These are phyloP conservation scores for Poliocrania exsul DNA, from an alignment of 2,797 vertebrate species.

Conservation along the genomic window DNA sequence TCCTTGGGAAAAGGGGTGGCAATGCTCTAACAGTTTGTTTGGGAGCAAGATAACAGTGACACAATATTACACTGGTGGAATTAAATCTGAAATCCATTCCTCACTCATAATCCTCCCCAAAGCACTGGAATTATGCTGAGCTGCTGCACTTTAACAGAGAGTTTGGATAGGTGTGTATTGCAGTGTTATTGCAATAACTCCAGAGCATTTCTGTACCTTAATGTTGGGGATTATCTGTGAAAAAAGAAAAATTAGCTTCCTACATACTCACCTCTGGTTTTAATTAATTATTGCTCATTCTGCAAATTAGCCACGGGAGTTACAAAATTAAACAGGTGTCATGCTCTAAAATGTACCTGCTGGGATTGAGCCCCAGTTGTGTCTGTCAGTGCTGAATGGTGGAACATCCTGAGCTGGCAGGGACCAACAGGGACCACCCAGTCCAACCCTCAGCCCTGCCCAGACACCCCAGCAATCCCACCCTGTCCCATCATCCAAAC, in stretches of 20 bases:
- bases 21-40: background rate
- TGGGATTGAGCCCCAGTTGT: background rate
- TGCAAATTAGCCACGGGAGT: background rate
- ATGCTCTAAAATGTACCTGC: rapidly evolving
- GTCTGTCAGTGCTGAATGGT: background rate
- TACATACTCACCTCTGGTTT: background rate
- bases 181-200: background rate
- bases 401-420: background rate
- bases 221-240: background rate
- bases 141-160: background rate
- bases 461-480: no score
- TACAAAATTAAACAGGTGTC: background rate
- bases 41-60: background rate
- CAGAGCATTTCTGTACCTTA: background rate
- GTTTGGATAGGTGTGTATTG: background rate
- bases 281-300: background rate
- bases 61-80: background rate
- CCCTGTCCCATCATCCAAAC: rapidly evolving
- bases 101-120: background rate
- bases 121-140: background rate
- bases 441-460: rapidly evolving
- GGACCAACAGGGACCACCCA: background rate
- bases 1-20: constrained; percentile 17
- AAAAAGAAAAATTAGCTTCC: background rate
- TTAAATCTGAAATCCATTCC: background rate